Base-by-base conservation (phyloP, 2,113 vertebrate species). In the Zapornia atra region DNA sequence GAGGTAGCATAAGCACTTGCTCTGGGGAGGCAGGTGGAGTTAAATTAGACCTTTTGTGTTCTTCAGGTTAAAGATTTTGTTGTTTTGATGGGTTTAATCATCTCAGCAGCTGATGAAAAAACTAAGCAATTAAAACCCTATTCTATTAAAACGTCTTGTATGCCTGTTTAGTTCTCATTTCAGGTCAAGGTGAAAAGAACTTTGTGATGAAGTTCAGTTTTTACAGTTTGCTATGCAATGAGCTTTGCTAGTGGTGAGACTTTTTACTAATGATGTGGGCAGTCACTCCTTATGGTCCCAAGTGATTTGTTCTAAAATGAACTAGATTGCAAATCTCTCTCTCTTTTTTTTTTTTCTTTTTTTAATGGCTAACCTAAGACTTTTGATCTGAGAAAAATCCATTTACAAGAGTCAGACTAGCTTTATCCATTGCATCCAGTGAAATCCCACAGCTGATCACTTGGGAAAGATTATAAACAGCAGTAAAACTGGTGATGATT, bases 41-140 rank as follows among this genome's bases (percentile, higher is more conserved):
- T 86, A 83, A 81, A 88, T 92, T 40, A 77, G 31, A 46, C 63
- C 21, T 70, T 94, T 93, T 66, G 19, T 90, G 63, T 36, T 66
- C 40, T 60, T 86, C n/a, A 54, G 7, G 9, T 77, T 81, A 70
- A 14, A 73, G 51, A 83, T 78, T 92, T 92, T 81, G 31, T 92
- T 86, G 28, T 63, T 93, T 93, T 83, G 64, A 63, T 92, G 66
- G 50, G 12, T 46, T 95, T 86, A 66, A 83, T 88, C 70, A 51
- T 86, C 25, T 88, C 56, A 36, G 33, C 38, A 86, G 28, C 80
- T 78, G 36, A 71, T 86, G 64, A 88, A 92, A 93, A 92, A 70
- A 13, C 38, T 44, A 80, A 90, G 64, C 46, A 90, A 81, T 96
- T 90, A 90, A 66, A 90, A 94, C 24, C n/a, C 72, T 18, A 60